These are phyloP conservation scores for Erinaceus europaeus DNA, from an alignment of 2,113 vertebrate species.

Conservation along the genomic window DNA sequence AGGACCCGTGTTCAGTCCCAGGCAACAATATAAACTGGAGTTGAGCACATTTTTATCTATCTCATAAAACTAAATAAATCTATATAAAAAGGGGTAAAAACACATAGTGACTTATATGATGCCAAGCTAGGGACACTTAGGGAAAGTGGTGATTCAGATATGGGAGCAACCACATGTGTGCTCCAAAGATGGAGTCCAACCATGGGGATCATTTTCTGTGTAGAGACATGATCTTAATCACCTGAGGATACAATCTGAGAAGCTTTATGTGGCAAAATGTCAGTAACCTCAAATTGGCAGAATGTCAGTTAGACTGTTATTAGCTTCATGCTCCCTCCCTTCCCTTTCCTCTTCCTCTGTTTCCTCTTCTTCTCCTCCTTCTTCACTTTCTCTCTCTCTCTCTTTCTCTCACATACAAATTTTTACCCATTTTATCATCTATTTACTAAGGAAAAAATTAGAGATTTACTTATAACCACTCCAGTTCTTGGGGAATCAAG, in stretches of 20 bases:
- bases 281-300: background rate
- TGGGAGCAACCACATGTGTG: background rate
- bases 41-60: too few species aligned
- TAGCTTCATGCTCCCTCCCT: too few species aligned
- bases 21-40: too few species aligned
- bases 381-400: too few species aligned
- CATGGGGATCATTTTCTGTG: background rate
- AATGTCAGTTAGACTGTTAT: background rate
- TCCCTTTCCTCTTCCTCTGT: too few species aligned
- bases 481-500: background rate
- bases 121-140: background rate
- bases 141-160: background rate
- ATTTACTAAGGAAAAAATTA: background rate
- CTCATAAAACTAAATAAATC: too few species aligned
- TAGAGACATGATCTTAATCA: background rate
- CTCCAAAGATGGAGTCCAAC: rapidly evolving
- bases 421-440: background rate
- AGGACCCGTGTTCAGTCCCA: too few species aligned
- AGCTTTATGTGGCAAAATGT: background rate
- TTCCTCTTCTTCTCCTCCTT: too few species aligned
- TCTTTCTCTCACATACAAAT: too few species aligned
- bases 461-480: background rate
- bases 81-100: too few species aligned
- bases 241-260: background rate
- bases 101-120: background rate